Conservation (phyloP, 2,797 vertebrate species). For the Muscicapa striata region DNA sequence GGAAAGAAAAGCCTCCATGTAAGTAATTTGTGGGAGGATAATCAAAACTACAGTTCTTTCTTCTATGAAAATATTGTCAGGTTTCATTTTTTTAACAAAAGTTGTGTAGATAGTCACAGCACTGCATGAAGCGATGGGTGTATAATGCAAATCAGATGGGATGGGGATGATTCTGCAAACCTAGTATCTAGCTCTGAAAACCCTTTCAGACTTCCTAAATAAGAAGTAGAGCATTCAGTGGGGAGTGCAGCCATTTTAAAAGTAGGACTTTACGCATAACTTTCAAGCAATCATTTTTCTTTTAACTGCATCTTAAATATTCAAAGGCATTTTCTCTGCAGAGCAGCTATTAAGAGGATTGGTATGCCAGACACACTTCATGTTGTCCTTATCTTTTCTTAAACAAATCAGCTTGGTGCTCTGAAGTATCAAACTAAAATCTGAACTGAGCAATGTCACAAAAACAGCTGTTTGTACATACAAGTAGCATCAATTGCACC, state of each 20-base stretch:
- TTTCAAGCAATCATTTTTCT: neutral
- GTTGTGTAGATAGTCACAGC: neutral
- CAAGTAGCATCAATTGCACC: neutral
- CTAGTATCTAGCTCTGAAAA: neutral
- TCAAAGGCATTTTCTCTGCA: conserved; percentile 32
- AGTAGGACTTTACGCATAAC: neutral
- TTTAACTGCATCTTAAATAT: conserved; percentile 35
- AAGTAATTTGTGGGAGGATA: neutral
- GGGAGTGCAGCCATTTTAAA: neutral
- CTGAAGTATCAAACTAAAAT: conserved; percentile 27
- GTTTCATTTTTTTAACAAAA: neutral
- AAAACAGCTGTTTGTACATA: conserved; percentile 14
- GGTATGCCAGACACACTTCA: conserved; percentile 27
- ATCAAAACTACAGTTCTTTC: neutral
- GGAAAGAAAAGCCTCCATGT: neutral
- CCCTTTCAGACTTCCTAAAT: neutral
- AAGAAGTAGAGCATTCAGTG: neutral
- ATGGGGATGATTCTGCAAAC: neutral
- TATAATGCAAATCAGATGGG: neutral
- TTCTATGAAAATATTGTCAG: neutral
- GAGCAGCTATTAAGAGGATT: conserved; percentile 22
- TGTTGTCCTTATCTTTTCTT: conserved; percentile 50
- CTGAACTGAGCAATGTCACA: neutral
- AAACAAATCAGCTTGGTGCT: conserved; percentile 19
- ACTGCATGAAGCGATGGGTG: neutral